Percentiles rank a stretch among this genome's conserved stretches.
Conservation (phyloP, 1,140 invertebrate species). For the Lepidotrigona ventralis region DNA sequence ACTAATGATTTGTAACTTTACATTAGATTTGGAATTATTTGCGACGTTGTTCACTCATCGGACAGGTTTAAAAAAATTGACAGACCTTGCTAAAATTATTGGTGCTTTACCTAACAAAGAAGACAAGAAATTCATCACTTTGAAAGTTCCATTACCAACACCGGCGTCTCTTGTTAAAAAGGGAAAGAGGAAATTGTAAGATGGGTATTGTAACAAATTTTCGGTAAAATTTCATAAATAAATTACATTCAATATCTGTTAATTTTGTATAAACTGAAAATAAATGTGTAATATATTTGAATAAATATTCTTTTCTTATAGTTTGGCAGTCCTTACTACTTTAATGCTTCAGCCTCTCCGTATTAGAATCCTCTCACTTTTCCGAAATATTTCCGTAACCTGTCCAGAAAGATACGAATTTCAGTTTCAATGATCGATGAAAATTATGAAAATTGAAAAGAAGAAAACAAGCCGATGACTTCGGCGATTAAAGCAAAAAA, state of each 20-base stretch:
- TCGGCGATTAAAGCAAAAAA: background rate
- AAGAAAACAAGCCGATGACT: too few relatives aligned
- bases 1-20: slow-evolving; percentile 74
- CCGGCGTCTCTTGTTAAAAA: slow-evolving; percentile 57
- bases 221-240: background rate
- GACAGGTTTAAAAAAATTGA: slow-evolving; percentile 76
- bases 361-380: background rate
- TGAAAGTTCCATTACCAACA: slow-evolving; percentile 79
- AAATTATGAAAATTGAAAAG: too few relatives aligned
- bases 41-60: slow-evolving; percentile 69
- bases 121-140: slow-evolving; percentile 70
- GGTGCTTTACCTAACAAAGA: slow-evolving; percentile 71
- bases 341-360: background rate
- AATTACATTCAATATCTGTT: background rate
- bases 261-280: background rate
- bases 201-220: background rate
- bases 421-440: background rate
- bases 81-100: slow-evolving; percentile 75
- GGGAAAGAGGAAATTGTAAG: slow-evolving; percentile 53
- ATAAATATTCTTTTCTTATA: slow-evolving; percentile 8
- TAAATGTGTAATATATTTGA: background rate
- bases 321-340: background rate
- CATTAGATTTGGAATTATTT: slow-evolving; percentile 76
- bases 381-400: background rate
- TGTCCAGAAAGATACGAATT: background rate